Evolutionary conservation across 2,113 vertebrate genomes (phyloP).

Genomic region (Cyphomyrus plagiostoma): DNA sequence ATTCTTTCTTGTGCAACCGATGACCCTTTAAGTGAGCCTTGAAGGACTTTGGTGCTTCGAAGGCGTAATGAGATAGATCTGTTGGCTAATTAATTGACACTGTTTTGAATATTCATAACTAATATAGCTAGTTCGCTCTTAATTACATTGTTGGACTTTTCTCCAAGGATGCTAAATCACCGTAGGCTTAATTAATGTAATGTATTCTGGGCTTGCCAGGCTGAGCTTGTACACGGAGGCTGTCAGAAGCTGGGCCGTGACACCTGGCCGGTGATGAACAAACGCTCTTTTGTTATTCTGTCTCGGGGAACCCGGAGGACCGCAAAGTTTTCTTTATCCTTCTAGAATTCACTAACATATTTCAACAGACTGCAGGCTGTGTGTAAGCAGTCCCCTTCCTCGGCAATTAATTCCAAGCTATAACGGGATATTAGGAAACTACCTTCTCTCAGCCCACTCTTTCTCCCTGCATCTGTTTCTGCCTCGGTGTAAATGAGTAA

Average conservation of each 20-base stretch:
- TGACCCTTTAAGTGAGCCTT: conserved; percentile 84
- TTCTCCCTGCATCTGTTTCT: neutral
- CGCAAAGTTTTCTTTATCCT: conserved; percentile 69
- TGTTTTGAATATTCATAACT: conserved; percentile 99
- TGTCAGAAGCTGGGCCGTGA: conserved; percentile 87
- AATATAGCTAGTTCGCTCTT: conserved; percentile 92
- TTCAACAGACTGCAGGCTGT: conserved; percentile 61
- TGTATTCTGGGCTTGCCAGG: conserved; percentile 94
- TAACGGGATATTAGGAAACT: neutral
- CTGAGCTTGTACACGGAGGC: conserved; percentile 84
- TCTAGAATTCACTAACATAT: conserved; percentile 53
- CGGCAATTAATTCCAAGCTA: conserved; percentile 61
- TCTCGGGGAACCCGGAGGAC: conserved; percentile 52
- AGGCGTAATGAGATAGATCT: conserved; percentile 75
- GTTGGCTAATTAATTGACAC: conserved; percentile 97
- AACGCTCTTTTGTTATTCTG: conserved; percentile 74
- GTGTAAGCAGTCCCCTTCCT: conserved; percentile 43
- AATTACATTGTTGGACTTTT: conserved; percentile 99
- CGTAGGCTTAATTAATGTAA: conserved; percentile 99
- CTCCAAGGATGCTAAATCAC: conserved; percentile 99
- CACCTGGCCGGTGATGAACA: conserved; percentile 85
- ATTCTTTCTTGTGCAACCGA: conserved; percentile 62
- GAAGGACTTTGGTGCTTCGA: conserved; percentile 72
- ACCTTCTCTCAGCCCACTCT: neutral
- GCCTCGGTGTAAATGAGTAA: neutral